Evolutionary conservation across 2,888 invertebrate species (phyloP), one percentile per base, ranked within the genome.

Genomic region (Plagodis pulveraria): DNA sequence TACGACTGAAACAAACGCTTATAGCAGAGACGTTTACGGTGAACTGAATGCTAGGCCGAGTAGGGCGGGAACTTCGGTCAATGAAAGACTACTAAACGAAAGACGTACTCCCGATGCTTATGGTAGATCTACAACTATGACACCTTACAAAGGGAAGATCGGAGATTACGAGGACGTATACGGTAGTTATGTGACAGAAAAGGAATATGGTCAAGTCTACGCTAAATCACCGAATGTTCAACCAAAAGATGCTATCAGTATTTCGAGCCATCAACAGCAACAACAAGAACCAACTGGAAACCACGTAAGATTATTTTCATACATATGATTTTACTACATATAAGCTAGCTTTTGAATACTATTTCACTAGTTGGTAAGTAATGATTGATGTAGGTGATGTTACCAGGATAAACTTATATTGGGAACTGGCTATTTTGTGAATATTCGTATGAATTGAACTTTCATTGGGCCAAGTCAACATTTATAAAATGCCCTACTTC

Each of bases 31-130:
- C 56, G 76, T 86, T 35, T 91, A 90, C 64, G 88, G 90, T 10
- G 91, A 91, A 69, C 61, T 84, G 22, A 84, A 78, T 74, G 50
- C 78, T 52, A 81, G 80, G 66, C 69, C 75, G 7, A 84, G 66
- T 56, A 83, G 84, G 72, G 66, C 81, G 5, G 78, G 78, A 11
- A 83, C 74, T 73, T 74, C 76, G 46, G 72, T 81, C 0, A 89
- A 86, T 64, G 93, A 92, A 65, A 78, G 90, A 51, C 72, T 91
- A 42, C 50, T 86, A 41, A 83, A 93, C 33, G 97, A 97, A 78
- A 93, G 97, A 69, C 93, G 97, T 67, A 97, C 97, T 0, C 97
- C 97, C 0, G 97, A 97, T 76, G 96, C 96, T 9, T 97, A 97
- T 76, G 96, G 97, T 0, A 90, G 96, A 64, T 95, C 96, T 41